Conservation (phyloP, 1,140 invertebrate genomes). For the Frieseomelitta varia region DNA sequence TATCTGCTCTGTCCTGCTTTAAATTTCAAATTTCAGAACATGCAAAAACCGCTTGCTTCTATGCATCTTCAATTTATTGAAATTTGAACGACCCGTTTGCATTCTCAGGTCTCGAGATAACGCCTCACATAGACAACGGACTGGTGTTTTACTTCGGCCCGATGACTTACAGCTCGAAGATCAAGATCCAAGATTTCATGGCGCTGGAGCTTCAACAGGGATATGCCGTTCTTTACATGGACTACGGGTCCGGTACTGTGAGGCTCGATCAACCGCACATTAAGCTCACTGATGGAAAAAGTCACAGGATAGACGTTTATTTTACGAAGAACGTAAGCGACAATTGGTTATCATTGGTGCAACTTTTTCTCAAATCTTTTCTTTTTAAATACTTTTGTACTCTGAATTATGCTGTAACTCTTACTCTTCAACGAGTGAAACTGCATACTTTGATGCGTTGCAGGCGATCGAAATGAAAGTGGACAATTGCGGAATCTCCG, state of each 20-base stretch:
- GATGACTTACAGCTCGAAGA: slow-evolving; percentile 84
- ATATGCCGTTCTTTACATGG: slow-evolving; percentile 91
- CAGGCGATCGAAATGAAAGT: slow-evolving; percentile 89
- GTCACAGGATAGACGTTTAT: slow-evolving; percentile 92
- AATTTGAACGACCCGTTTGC: slow-evolving; percentile 11
- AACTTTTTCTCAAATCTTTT: not conserved
- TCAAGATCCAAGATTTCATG: slow-evolving; percentile 93
- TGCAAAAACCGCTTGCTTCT: no score
- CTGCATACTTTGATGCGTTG: slow-evolving; percentile 3
- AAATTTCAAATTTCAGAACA: no score
- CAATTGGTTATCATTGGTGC: not conserved
- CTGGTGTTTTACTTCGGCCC: slow-evolving; percentile 97
- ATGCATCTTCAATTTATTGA: not conserved
- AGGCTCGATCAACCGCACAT: slow-evolving; percentile 88
- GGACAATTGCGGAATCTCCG: slow-evolving; percentile 88
- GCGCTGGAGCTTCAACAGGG: slow-evolving; percentile 94
- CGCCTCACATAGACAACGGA: slow-evolving; percentile 88
- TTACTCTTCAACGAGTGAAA: no score
- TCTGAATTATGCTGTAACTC: no score
- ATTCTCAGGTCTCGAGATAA: slow-evolving; percentile 86
- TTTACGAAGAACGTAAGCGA: slow-evolving; percentile 85
- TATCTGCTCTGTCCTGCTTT: no score
- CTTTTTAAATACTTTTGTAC: no score
- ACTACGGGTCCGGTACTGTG: slow-evolving; percentile 94
- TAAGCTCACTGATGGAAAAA: slow-evolving; percentile 89